Percentiles rank a stretch among this genome's conserved stretches.
Conservation (phyloP, 2,113 vertebrate genomes). For the Calypte anna region DNA sequence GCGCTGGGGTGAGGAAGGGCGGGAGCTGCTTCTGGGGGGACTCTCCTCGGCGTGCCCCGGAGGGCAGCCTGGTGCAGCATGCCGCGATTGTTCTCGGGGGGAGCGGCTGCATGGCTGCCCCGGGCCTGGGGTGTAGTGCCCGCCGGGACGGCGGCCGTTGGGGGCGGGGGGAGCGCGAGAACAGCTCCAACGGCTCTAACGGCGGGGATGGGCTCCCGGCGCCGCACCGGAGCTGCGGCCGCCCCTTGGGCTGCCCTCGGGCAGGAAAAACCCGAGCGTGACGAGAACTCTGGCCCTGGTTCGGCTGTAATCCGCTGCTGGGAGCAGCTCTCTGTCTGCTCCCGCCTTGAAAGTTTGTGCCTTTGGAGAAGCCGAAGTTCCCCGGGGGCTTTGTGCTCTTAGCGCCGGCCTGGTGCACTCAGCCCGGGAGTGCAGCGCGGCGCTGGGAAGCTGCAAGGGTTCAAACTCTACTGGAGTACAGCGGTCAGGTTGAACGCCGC, state of each 20-base stretch:
- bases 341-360: not conserved
- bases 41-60: not conserved
- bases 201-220: not conserved
- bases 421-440: fast-evolving
- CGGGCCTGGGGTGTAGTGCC: no score
- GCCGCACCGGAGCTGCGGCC: no score
- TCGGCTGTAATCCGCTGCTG: fast-evolving
- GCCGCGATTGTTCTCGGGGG: not conserved
- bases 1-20: no score
- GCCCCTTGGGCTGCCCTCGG: no score
- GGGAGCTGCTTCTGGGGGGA: no score
- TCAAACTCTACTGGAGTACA: not conserved
- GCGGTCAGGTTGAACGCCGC: not conserved
- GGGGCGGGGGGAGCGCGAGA: no score
- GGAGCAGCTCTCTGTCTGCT: fast-evolving
- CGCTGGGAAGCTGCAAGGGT: fast-evolving
- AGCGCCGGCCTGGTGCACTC: fast-evolving
- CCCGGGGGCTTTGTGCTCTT: not conserved
- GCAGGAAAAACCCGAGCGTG: not conserved
- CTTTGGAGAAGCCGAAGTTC: fast-evolving
- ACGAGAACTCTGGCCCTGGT: fast-evolving
- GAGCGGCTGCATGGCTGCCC: fast-evolving
- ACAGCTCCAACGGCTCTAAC: no score
- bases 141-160: not conserved
- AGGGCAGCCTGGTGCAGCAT: no score